Conservation (phyloP, 2,113 vertebrate genomes). For the Sterna hirundo region DNA sequence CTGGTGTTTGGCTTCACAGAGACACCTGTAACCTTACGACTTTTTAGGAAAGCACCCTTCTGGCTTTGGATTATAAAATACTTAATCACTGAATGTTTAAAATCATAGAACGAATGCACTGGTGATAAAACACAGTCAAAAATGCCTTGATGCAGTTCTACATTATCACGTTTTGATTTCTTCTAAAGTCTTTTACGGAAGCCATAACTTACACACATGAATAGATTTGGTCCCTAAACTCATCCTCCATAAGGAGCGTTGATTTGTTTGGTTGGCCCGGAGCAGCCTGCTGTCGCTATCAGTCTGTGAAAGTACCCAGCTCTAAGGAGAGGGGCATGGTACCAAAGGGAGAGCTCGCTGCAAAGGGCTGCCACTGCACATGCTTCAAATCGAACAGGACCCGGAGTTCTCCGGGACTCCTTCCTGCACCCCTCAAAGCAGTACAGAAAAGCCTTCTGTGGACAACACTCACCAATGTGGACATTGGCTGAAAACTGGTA, state of each 20-base stretch:
- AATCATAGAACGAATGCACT: neutral
- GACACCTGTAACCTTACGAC: neutral
- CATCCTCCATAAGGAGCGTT: neutral
- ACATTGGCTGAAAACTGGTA: conserved; percentile 95
- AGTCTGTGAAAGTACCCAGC: neutral
- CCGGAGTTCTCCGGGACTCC: neutral
- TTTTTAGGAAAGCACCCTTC: neutral
- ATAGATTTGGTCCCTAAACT: neutral
- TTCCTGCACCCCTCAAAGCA: neutral
- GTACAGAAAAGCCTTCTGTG: neutral
- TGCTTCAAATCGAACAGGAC: neutral
- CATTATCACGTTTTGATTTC: neutral
- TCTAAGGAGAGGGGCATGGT: neutral
- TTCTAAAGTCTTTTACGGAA: neutral
- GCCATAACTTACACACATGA: neutral
- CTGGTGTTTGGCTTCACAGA: neutral
- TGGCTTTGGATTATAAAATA: neutral
- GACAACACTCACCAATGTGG: conserved; percentile 82
- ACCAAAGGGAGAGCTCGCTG: neutral
- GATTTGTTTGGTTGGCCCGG: neutral
- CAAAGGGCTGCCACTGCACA: neutral
- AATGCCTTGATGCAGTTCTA: neutral
- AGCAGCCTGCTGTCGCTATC: neutral
- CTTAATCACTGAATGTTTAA: neutral
- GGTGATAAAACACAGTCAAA: neutral